Base-by-base conservation (phyloP, 2,113 vertebrate genomes). In the Lepus europaeus region DNA sequence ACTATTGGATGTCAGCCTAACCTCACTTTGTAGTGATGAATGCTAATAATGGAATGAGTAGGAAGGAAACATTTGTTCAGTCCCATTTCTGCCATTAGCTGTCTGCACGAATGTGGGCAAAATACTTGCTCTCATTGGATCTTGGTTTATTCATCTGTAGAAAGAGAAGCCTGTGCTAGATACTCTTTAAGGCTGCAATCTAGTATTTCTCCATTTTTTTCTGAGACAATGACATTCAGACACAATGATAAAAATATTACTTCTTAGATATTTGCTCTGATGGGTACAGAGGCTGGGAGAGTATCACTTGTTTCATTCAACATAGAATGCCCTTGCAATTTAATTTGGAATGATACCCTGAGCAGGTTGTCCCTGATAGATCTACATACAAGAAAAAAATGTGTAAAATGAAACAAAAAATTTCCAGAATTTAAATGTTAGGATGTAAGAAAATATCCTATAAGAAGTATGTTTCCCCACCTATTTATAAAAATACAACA, bases 361-460 rank as follows among this genome's bases (percentile, higher is more conserved):
- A 31, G 94, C 72, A 97, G 98, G 96, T 96, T 96, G 80, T 90
- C 70, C 81, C 72, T 97, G 90, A 96, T 96, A 97, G 85, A 97
- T 56, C 93, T 95, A 92, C 88, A 92, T 77, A 96, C 83, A 91
- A 92, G 97, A 96, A 96, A 89, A 84, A n/a, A 23, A 74, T 64
- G 81, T 66, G 84, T 94, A 95, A 97, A 97, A 93, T 87, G 95
- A 95, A 91, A 97, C 88, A 97, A 96, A 96, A 61, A 86, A 97
- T 95, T 94, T 84, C 95, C 0, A 97, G 95, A 97, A 98, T 95
- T 97, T 98, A 98, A 98, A 96, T 95, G 81, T 93, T 39, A 2
- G 87, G 66, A 86, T 97, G 94, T 97, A 98, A 97, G 97, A 97
- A 98, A 98, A 94, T 97, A 97, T 97, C 96, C 96, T 97, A 98